Percentiles rank a stretch among this genome's conserved stretches.
phyloP scores from a whole-genome alignment of 2,113 vertebrate species.

The Mustelus asterias region DNA sequence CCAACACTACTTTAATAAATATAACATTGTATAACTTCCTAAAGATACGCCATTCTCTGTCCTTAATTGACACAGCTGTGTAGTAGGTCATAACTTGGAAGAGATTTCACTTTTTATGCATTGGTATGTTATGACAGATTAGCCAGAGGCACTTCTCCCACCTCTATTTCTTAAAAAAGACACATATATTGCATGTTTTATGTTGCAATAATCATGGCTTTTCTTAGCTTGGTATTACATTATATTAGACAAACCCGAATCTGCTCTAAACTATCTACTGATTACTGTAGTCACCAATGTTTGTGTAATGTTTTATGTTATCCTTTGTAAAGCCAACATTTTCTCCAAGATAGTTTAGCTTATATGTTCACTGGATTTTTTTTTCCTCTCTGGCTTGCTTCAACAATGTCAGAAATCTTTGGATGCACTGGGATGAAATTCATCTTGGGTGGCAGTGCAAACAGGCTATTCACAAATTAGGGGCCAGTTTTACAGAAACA shows the following conservation, averaged over 20 bases:
- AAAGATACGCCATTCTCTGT: slow-evolving; percentile 26
- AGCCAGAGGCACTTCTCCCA: neutral
- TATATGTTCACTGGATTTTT: neutral
- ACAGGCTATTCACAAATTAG: neutral
- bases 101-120: slow-evolving; percentile 31
- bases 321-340: neutral
- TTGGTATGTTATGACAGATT: slow-evolving; percentile 10
- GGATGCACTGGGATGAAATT: neutral
- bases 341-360: neutral
- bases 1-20: slow-evolving; percentile 33
- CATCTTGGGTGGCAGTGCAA: neutral
- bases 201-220: neutral
- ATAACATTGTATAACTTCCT: slow-evolving; percentile 29
- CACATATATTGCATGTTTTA: neutral
- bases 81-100: slow-evolving; percentile 24
- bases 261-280: neutral
- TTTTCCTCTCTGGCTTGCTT: neutral
- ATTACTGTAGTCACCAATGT: neutral
- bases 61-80: slow-evolving; percentile 34
- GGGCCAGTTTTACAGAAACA: neutral
- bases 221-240: neutral
- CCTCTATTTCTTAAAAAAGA: too few relatives aligned
- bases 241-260: neutral
- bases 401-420: neutral
- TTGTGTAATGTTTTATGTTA: neutral